phyloP scores from a whole-genome alignment of 2,797 vertebrate genomes.

The Falco naumanni region DNA sequence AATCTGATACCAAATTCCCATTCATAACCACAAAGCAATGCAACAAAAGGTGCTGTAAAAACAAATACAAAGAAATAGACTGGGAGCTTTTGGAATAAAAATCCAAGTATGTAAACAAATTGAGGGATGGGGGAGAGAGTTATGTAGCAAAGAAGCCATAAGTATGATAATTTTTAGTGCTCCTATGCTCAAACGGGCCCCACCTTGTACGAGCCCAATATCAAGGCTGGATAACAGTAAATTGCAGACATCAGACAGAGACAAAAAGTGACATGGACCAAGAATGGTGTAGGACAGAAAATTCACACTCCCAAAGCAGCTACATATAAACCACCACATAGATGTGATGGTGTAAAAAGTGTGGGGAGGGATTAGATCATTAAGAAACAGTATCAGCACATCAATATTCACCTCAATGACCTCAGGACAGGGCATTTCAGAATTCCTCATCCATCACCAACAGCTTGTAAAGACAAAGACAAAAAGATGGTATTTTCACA shows the following conservation, averaged over 20 bases:
- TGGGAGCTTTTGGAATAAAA: background rate
- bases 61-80: background rate
- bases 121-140: background rate
- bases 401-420: background rate
- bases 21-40: background rate
- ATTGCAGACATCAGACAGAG: background rate
- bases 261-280: background rate
- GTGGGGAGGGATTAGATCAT: background rate
- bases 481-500: background rate
- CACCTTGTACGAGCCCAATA: background rate
- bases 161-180: background rate
- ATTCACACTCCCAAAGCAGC: background rate
- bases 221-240: background rate
- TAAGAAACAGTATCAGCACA: background rate
- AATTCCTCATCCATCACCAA: background rate
- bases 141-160: background rate
- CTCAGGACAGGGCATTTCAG: background rate
- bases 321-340: background rate
- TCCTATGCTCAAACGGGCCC: background rate
- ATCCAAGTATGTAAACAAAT: background rate
- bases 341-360: background rate
- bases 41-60: background rate
- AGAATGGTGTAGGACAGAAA: background rate
- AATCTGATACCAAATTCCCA: background rate
- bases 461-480: background rate